phyloP scores from a whole-genome alignment of 2,113 vertebrate species.

The Globicephala melas region DNA sequence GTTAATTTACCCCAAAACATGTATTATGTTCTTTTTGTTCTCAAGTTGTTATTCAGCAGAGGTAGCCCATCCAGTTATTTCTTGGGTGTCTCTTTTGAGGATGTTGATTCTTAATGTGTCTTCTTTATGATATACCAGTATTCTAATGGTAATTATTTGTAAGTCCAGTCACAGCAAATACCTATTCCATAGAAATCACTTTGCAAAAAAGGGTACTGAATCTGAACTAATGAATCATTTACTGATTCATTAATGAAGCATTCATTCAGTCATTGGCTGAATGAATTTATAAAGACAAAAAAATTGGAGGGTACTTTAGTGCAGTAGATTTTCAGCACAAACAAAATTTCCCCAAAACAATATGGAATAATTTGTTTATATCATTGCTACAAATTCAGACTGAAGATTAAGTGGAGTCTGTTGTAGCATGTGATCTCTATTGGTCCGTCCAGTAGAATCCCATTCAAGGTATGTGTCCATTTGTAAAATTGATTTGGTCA shows the following conservation, averaged over 20 bases:
- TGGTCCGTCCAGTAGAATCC: not conserved
- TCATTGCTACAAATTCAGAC: not conserved
- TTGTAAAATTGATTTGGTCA: constrained; percentile 35
- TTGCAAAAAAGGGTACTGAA: not conserved
- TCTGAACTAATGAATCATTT: not conserved
- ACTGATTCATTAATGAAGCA: not conserved
- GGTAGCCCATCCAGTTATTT: not conserved
- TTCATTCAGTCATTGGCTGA: not conserved
- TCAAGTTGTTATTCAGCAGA: not conserved
- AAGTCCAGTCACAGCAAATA: not conserved
- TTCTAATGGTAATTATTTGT: not conserved
- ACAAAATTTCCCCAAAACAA: not conserved
- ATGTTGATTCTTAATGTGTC: not conserved
- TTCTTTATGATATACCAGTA: not conserved
- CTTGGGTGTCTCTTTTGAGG: not conserved
- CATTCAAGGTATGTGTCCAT: not conserved
- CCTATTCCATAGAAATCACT: not conserved
- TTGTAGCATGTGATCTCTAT: not conserved
- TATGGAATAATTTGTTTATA: not conserved
- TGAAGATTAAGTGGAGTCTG: not conserved
- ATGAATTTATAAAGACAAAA: not conserved
- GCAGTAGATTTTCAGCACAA: not conserved
- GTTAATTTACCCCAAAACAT: not conserved
- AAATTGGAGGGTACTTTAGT: not conserved
- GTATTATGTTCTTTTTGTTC: not conserved